Evolutionary conservation across 53 echinoderm and acorn worm genomes (phyloP), one percentile per base, ranked within the genome.

Genomic region (Holothuria leucospilota): DNA sequence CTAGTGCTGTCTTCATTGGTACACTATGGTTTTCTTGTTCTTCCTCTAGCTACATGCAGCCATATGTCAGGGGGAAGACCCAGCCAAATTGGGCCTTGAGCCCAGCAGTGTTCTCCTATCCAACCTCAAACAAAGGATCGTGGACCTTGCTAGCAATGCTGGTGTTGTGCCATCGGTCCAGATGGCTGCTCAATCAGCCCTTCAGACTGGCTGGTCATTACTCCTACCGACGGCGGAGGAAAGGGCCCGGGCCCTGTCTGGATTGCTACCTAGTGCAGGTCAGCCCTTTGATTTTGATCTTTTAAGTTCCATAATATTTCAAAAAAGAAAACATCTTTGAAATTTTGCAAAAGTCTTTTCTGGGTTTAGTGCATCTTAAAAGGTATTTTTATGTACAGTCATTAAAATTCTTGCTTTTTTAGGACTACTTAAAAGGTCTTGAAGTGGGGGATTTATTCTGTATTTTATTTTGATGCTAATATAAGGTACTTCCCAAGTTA

Each of bases 121-220:
- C 71, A 96, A 85, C 84, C 95, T 96, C 72, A 96, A 96, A 74
- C 97, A 96, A 84, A 84, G 97, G 10, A 92, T 96, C 8, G 97
- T 96, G 39, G 97, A 96, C 78, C 84, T 96, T 64, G 97, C 97
- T 67, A 96, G 95, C 82, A 96, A 95, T 82, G 95, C 90, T 20
- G 97, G 97, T 39, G 95, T 96, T 71, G 92, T 96, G 34, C 81
- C 90, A 14, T 95, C 97, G 14, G 95, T 95, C 8, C 95, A 96
- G 88, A 89, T 69, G 29, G 95, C 95, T 20, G 95, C 95, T 15
- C 95, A 95, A 87, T 89, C 93, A 62, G 93, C 97, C 63, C 88
- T 96, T 58, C 97, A 96, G 90, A 96, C 91, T 26, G 95, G 97
- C 27, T 96, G 97, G 97, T 95, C 97, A 66, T 85, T 96, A 90